Percentiles rank a stretch among this genome's conserved stretches.
These are phyloP conservation scores for Hylia prasina DNA, from an alignment of 2,113 vertebrate species.

Conservation along the genomic window DNA sequence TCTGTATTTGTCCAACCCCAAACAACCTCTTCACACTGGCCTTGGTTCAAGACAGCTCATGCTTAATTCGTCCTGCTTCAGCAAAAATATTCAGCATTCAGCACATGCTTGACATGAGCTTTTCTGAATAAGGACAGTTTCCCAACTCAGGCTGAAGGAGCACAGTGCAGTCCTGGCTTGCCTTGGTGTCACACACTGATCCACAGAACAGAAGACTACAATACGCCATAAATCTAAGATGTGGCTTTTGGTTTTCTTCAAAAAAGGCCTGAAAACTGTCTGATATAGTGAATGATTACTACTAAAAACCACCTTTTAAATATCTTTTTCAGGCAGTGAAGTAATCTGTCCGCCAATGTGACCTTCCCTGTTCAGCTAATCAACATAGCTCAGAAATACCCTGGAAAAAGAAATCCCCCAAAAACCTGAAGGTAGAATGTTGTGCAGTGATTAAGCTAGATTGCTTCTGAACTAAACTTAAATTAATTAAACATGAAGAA, in stretches of 20 bases:
- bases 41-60: constrained; percentile 18
- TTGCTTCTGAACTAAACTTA: constrained; percentile 2
- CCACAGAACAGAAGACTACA: background rate
- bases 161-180: background rate
- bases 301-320: background rate
- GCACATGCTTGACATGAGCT: background rate
- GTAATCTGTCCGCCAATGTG: background rate
- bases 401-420: background rate
- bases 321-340: background rate
- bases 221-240: background rate
- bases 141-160: background rate
- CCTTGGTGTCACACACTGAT: background rate
- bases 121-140: background rate
- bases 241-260: background rate
- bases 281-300: background rate
- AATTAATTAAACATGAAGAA: constrained; percentile 40
- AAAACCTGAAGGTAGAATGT: background rate
- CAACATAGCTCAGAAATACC: background rate
- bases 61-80: constrained; percentile 5
- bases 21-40: background rate
- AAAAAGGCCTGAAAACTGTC: background rate
- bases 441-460: background rate
- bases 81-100: constrained; percentile 46
- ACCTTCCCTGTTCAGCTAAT: background rate
- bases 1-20: background rate